Evolutionary conservation across 2,797 vertebrate genomes (phyloP).

Genomic region (Melanotaenia nigrans): DNA sequence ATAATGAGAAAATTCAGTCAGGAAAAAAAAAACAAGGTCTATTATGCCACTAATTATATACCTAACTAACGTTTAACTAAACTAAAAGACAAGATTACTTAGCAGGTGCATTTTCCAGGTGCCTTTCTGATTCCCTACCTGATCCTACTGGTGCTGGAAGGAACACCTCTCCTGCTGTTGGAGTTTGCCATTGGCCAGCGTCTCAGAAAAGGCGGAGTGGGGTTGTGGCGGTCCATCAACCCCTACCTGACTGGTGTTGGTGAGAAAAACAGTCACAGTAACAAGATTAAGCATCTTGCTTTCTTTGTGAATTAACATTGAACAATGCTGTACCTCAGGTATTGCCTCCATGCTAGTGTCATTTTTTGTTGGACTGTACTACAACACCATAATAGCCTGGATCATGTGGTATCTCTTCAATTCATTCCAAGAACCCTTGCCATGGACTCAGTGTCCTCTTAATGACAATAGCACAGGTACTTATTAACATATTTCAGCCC

Average conservation of each 20-base stretch:
- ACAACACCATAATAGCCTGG: slow-evolving; percentile 95
- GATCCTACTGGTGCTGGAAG: slow-evolving; percentile 93
- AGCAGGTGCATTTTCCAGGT: slow-evolving; percentile 76
- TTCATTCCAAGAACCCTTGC: slow-evolving; percentile 94
- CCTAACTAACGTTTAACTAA: no score
- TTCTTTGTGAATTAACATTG: background rate
- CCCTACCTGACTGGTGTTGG: slow-evolving; percentile 91
- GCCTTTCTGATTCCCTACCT: slow-evolving; percentile 97
- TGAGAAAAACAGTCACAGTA: slow-evolving; percentile 62
- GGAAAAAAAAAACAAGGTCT: no score
- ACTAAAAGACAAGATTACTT: no score
- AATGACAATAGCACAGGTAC: slow-evolving; percentile 86
- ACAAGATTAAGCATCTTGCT: background rate
- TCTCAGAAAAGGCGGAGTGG: slow-evolving; percentile 90
- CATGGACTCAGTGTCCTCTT: slow-evolving; percentile 90
- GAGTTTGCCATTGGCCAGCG: slow-evolving; percentile 97
- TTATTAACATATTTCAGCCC: background rate
- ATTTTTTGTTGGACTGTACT: slow-evolving; percentile 90
- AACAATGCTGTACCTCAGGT: slow-evolving; percentile 72
- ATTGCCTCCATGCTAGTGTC: slow-evolving; percentile 89
- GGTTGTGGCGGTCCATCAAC: slow-evolving; percentile 86
- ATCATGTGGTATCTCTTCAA: slow-evolving; percentile 99
- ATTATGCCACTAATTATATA: no score
- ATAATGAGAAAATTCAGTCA: no score
- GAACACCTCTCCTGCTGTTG: slow-evolving; percentile 89